phyloP scores from a whole-genome alignment of 2,888 invertebrate genomes.

The Horisme vitalbata region DNA sequence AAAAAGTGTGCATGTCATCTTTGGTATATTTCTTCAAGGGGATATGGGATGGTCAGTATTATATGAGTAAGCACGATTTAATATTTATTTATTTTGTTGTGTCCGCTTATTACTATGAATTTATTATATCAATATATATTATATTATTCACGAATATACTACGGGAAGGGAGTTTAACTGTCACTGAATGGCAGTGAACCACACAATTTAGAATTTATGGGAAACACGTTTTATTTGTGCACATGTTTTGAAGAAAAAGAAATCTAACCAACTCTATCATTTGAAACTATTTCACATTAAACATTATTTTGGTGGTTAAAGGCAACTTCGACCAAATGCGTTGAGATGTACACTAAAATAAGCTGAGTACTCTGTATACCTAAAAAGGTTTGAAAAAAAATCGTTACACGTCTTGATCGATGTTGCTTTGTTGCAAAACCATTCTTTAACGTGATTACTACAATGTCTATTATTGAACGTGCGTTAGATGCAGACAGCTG shows the following conservation, averaged over 20 bases:
- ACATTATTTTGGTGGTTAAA: slow-evolving; percentile 3
- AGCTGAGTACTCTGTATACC: too few species aligned
- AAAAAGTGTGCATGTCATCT: slow-evolving; percentile 23
- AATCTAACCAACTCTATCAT: slow-evolving; percentile 11
- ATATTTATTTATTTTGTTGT: slow-evolving; percentile 27
- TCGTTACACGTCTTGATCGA: slow-evolving; percentile 14
- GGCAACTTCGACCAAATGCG: slow-evolving; percentile 19
- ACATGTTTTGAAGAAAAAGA: slow-evolving; percentile 16
- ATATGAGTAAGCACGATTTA: slow-evolving; percentile 19
- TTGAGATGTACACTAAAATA: not conserved
- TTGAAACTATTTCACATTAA: slow-evolving; percentile 14
- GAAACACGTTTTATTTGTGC: slow-evolving; percentile 27
- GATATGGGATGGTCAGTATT: slow-evolving; percentile 31
- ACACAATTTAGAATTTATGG: too few species aligned
- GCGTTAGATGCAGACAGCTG: slow-evolving; percentile 60
- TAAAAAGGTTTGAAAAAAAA: too few species aligned
- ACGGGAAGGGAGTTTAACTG: slow-evolving; percentile 1
- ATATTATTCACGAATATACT: slow-evolving; percentile 16
- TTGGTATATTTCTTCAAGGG: slow-evolving; percentile 15
- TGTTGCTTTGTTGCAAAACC: slow-evolving; percentile 7
- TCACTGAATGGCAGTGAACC: too few species aligned
- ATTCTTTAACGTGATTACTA: not conserved
- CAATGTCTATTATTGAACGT: slow-evolving; percentile 8
- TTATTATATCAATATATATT: slow-evolving; percentile 7
- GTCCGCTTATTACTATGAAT: slow-evolving; percentile 29